Evolutionary conservation across 2,113 vertebrate species (phyloP).

Genomic region (Xiphophorus maculatus): DNA sequence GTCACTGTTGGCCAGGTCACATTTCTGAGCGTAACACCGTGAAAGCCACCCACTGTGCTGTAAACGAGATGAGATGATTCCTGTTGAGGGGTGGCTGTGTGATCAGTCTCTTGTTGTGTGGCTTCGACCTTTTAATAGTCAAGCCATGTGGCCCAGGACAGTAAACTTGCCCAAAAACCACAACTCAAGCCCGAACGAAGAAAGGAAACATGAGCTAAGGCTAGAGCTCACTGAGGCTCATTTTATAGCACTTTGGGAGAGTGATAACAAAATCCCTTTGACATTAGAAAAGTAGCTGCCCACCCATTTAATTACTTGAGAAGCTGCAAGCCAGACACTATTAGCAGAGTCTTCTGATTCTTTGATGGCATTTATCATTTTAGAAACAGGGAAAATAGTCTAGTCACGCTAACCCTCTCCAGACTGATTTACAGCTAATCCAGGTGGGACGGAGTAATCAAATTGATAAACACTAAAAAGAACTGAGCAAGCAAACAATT

Average conservation of each 20-base stretch:
- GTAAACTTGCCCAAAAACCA: constrained; percentile 56
- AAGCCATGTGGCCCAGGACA: constrained; percentile 46
- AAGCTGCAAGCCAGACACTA: constrained; percentile 69
- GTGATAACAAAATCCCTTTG: constrained; percentile 74
- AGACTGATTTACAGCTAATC: constrained; percentile 69
- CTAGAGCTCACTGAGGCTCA: constrained; percentile 42
- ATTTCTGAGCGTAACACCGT: constrained; percentile 45
- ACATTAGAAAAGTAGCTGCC: constrained; percentile 56
- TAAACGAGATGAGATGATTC: constrained; percentile 76
- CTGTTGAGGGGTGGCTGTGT: constrained; percentile 68
- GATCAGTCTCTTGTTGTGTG: constrained; percentile 56
- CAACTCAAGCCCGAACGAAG: constrained; percentile 57
- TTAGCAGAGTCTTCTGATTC: constrained; percentile 36
- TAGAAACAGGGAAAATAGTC: constrained; percentile 49
- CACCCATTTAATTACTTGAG: constrained; percentile 73
- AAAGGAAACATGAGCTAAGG: constrained; percentile 56
- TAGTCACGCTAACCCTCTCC: constrained; percentile 57
- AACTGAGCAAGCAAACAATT: constrained; percentile 65
- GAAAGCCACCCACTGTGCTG: constrained; percentile 70
- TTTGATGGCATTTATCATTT: constrained; percentile 59
- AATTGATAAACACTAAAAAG: constrained; percentile 57
- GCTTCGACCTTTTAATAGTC: constrained; percentile 77
- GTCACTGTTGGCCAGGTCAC: constrained; percentile 55
- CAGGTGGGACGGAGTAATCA: constrained; percentile 42
- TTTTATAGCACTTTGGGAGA: constrained; percentile 58